A percentile compares a stretch with the other conserved stretches of the same genome.
Conservation (phyloP, 2,113 vertebrate genomes). For the Catagonus wagneri region DNA sequence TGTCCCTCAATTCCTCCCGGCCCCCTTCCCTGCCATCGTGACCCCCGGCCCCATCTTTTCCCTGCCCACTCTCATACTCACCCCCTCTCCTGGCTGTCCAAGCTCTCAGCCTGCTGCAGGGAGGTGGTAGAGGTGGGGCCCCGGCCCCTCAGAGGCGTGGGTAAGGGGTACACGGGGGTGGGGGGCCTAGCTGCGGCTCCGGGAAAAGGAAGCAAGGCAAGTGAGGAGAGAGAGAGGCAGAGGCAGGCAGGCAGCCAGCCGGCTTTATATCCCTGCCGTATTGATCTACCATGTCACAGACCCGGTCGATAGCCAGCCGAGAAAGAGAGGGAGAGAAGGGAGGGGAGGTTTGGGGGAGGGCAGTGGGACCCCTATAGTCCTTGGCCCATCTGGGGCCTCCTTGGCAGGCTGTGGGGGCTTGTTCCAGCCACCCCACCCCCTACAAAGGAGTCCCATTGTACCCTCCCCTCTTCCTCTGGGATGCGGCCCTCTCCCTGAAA, state of each 20-base stretch:
- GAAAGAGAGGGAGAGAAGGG: constrained; percentile 79
- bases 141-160: constrained; percentile 56
- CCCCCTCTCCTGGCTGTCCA: constrained; percentile 81
- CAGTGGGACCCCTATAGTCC: constrained; percentile 79
- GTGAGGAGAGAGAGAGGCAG: constrained; percentile 70
- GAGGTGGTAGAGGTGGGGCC: neutral
- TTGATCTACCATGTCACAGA: constrained; percentile 86
- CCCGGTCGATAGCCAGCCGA: constrained; percentile 83
- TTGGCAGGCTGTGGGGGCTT: constrained; percentile 30
- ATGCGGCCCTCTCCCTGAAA: neutral
- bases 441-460: neutral
- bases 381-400: constrained; percentile 65
- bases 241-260: constrained; percentile 82
- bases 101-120: constrained; percentile 64
- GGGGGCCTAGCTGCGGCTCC: constrained; percentile 70
- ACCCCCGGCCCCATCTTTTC: constrained; percentile 60
- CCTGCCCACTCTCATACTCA: constrained; percentile 78
- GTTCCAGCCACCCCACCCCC: neutral
- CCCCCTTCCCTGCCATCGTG: constrained; percentile 33
- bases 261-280: constrained; percentile 85
- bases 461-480: neutral
- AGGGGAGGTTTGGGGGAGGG: constrained; percentile 83
- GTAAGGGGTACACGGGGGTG: constrained; percentile 55
- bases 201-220: constrained; percentile 71
- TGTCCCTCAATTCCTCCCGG: constrained; percentile 29